Percentiles rank a stretch among this genome's conserved stretches.
Conservation (phyloP, 1,140 invertebrate genomes). For the Platorchestia sp. region DNA sequence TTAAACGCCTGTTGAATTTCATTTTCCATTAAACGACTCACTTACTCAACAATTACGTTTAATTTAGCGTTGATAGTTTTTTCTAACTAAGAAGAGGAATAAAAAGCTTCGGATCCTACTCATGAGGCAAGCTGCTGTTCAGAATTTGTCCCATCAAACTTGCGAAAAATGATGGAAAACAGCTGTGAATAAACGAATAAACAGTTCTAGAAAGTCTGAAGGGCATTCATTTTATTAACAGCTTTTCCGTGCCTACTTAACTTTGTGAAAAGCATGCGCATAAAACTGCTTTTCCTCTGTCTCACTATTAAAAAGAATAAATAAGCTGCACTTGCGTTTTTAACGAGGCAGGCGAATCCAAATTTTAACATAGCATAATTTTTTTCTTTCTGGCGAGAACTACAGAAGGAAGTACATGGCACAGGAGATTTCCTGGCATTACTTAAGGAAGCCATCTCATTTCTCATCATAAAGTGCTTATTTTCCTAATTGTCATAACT, state of each 20-base stretch:
- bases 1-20: neutral
- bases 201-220: neutral
- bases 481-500: no score
- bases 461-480: no score
- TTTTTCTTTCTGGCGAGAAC: no score
- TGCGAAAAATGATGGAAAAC: neutral
- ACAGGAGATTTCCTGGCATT: no score
- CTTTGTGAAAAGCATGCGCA: neutral
- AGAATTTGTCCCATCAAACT: neutral
- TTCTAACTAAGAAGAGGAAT: neutral
- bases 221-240: no score
- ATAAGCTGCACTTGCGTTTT: neutral
- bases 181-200: neutral
- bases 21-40: no score
- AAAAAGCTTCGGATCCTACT: neutral
- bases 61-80: no score
- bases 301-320: neutral
- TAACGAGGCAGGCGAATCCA: neutral
- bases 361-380: no score
- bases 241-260: no score
- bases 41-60: no score
- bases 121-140: neutral
- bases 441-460: no score
- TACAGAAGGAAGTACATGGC: no score
- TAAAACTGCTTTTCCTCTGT: neutral